Conservation (phyloP, 2,113 vertebrate species). For the Syrmaticus mikado region DNA sequence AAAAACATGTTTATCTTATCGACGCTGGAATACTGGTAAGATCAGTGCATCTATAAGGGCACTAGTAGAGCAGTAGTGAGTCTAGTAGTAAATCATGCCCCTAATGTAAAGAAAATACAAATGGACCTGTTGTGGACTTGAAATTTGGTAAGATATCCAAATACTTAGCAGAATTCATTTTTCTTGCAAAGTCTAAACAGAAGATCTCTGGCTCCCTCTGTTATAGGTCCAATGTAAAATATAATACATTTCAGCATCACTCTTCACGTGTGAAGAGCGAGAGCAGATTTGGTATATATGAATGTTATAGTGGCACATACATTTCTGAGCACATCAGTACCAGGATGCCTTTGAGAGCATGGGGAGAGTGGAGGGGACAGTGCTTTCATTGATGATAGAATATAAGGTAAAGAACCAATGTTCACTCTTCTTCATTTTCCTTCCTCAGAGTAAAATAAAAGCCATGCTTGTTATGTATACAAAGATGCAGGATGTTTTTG, state of each 20-base stretch:
- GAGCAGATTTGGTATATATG: neutral
- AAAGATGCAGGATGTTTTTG: neutral
- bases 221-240: neutral
- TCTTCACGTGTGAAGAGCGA: neutral
- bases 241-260: neutral
- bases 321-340: neutral
- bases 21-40: neutral
- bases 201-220: neutral
- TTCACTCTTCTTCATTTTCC: neutral
- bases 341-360: neutral
- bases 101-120: neutral
- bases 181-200: neutral
- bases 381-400: too few species aligned
- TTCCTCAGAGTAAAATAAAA: neutral
- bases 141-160: neutral
- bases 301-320: neutral
- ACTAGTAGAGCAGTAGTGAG: neutral
- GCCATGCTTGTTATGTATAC: accelerated
- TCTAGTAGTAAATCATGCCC: neutral
- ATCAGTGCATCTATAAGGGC: neutral
- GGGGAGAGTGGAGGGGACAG: neutral
- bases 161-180: neutral
- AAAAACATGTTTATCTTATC: neutral
- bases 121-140: neutral
- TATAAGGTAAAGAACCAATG: neutral